phyloP scores from a whole-genome alignment of 2,797 vertebrate genomes.

The Cichlasoma orientale region DNA sequence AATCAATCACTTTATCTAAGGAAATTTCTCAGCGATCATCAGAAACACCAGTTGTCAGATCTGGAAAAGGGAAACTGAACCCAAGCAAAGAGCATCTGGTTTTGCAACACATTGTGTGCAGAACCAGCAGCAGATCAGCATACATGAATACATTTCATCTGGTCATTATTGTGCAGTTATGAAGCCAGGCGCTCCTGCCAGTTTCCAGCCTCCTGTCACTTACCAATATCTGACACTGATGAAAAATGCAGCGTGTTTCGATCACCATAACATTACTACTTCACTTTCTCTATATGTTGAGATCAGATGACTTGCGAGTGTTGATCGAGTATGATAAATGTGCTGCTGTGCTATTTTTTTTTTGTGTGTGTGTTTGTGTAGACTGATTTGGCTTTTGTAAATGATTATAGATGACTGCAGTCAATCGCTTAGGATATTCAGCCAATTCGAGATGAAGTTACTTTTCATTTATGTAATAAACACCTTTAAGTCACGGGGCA shows the following conservation, averaged over 20 bases:
- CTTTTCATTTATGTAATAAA: background rate
- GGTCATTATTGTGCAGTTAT: constrained; percentile 57
- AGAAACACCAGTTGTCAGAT: constrained; percentile 10
- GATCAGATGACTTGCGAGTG: constrained; percentile 64
- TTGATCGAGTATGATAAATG: constrained; percentile 69
- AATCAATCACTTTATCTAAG: constrained; percentile 11
- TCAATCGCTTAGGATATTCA: background rate
- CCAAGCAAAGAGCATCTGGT: constrained; percentile 54
- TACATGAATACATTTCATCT: constrained; percentile 68
- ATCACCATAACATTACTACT: constrained; percentile 66
- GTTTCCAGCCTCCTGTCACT: constrained; percentile 75
- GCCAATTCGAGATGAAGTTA: background rate
- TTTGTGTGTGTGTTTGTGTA: background rate
- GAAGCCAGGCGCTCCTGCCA: constrained; percentile 62
- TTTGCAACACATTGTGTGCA: constrained; percentile 50
- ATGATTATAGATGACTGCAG: background rate
- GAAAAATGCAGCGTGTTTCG: constrained; percentile 67
- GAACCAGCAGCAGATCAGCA: constrained; percentile 62
- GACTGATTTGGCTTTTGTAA: constrained; percentile 10
- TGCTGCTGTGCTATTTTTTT: constrained; percentile 18
- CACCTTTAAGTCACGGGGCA: background rate
- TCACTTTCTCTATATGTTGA: constrained; percentile 64
- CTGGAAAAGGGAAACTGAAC: constrained; percentile 16
- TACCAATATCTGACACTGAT: constrained; percentile 66
- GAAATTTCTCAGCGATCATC: background rate